phyloP scores from a whole-genome alignment of 2,113 vertebrate species.

The Toxotes jaculatrix region DNA sequence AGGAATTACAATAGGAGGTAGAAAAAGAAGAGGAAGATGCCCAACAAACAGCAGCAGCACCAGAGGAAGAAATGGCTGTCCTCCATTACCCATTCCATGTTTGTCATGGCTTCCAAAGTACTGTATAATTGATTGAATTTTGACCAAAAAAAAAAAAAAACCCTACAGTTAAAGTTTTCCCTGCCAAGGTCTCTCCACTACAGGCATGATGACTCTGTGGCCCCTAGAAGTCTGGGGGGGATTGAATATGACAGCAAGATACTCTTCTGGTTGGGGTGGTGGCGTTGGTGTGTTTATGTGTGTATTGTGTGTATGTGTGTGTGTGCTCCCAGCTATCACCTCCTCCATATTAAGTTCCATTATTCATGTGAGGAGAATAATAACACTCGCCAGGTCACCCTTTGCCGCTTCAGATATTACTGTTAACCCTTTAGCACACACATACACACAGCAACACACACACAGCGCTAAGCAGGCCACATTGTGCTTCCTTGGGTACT shows the following conservation, averaged over 20 bases:
- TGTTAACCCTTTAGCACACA: constrained; percentile 70
- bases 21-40: background rate
- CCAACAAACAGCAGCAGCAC: constrained; percentile 8
- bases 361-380: constrained; percentile 82
- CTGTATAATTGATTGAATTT: constrained; percentile 68
- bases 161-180: constrained; percentile 27
- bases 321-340: constrained; percentile 66
- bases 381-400: constrained; percentile 74
- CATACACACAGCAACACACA: no score
- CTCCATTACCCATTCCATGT: constrained; percentile 37
- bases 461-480: background rate
- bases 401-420: constrained; percentile 75
- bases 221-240: constrained; percentile 61
- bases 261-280: constrained; percentile 4
- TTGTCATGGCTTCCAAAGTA: constrained; percentile 56
- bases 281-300: background rate
- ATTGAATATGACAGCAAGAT: constrained; percentile 52
- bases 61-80: constrained; percentile 14
- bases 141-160: no score
- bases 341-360: constrained; percentile 81
- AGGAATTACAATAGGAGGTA: background rate
- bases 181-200: constrained; percentile 54
- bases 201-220: constrained; percentile 51
- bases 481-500: background rate
- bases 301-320: constrained; percentile 1